Evolutionary conservation across 2,113 vertebrate species (phyloP).

Genomic region (Neolamprologus sp.): DNA sequence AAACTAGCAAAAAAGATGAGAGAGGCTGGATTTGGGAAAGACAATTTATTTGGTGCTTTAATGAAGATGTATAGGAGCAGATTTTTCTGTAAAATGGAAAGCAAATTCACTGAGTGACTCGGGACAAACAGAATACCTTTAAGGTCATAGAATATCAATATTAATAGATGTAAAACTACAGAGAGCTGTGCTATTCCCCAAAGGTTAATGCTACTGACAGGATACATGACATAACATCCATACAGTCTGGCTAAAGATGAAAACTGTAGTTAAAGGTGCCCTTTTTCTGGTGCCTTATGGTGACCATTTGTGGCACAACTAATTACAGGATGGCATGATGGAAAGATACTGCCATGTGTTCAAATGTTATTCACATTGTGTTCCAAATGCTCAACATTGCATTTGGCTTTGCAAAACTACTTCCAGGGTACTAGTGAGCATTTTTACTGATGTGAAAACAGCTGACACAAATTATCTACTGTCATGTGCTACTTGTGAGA

Average conservation of each 20-base stretch:
- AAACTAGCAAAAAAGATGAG: constrained; percentile 29
- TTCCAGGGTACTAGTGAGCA: not conserved
- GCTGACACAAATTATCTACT: not conserved
- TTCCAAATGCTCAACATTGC: not conserved
- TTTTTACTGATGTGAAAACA: not conserved
- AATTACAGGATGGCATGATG: not conserved
- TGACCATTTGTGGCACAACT: not conserved
- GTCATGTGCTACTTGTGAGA: not conserved
- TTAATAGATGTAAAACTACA: constrained; percentile 46
- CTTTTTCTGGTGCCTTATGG: not conserved
- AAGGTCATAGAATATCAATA: constrained; percentile 58
- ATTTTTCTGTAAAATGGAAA: constrained; percentile 45
- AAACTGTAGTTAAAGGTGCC: not conserved
- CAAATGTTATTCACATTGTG: not conserved
- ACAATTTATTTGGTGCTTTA: constrained; percentile 60
- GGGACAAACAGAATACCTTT: constrained; percentile 28
- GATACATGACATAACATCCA: constrained; percentile 12
- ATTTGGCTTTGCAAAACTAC: not conserved
- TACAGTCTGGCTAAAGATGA: not conserved
- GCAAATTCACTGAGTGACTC: constrained; percentile 26
- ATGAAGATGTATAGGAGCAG: constrained; percentile 31
- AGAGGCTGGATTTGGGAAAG: constrained; percentile 3
- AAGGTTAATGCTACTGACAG: constrained; percentile 39
- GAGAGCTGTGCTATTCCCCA: not conserved
- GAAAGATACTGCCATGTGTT: not conserved